Percentiles rank a stretch among this genome's conserved stretches.
Evolutionary conservation across 2,888 invertebrate genomes (phyloP).

Genomic region (Conus canariensis): DNA sequence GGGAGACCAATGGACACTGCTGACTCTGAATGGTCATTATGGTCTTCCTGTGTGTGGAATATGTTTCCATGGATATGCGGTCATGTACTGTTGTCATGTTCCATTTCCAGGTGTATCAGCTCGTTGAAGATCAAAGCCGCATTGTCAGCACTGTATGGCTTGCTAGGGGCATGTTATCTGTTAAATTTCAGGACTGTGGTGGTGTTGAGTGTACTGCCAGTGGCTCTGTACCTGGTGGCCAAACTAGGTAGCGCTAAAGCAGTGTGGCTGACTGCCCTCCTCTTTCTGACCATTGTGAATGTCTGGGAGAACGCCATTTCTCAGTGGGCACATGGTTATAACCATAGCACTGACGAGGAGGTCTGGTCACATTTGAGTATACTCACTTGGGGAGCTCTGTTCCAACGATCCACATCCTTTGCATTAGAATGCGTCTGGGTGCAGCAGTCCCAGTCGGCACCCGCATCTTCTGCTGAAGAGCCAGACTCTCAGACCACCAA

Average conservation of each 20-base stretch:
- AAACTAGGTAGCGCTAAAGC: constrained; percentile 46
- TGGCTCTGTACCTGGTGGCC: constrained; percentile 55
- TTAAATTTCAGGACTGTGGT: constrained; percentile 60
- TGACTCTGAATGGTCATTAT: constrained; percentile 87
- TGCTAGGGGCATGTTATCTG: constrained; percentile 51
- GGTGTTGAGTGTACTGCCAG: constrained; percentile 57
- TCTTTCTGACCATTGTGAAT: constrained; percentile 62
- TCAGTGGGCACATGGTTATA: constrained; percentile 54
- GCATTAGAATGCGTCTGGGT: constrained; percentile 36
- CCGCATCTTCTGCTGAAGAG: constrained; percentile 40
- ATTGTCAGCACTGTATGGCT: constrained; percentile 51
- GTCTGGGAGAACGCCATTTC: constrained; percentile 52
- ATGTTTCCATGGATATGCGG: constrained; percentile 82
- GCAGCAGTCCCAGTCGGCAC: constrained; percentile 42
- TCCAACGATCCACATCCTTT: constrained; percentile 25
- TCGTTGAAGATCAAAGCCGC: constrained; percentile 31
- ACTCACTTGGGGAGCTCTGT: constrained; percentile 14
- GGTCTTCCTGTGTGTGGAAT: constrained; percentile 82
- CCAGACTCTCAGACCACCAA: constrained; percentile 12
- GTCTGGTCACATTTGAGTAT: neutral
- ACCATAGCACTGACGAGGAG: neutral
- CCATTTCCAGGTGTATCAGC: neutral
- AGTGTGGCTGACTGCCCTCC: constrained; percentile 62
- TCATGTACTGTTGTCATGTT: constrained; percentile 46
- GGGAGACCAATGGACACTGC: constrained; percentile 81